Conservation (phyloP, 1,140 invertebrate genomes). For the Brevipalpus yothersi region DNA sequence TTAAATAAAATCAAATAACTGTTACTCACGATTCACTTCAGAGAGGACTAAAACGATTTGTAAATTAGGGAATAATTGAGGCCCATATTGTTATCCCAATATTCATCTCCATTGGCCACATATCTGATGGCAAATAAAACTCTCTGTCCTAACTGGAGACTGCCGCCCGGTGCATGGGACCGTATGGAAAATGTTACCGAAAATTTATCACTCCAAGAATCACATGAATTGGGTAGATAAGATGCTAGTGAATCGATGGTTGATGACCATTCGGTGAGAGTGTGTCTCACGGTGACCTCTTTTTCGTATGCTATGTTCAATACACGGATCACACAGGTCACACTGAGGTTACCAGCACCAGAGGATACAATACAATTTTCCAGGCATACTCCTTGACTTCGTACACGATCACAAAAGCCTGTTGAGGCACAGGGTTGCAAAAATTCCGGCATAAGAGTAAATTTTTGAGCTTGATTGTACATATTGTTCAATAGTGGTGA, state of each 20-base stretch:
- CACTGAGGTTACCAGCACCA: constrained; percentile 34
- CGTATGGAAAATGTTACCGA: constrained; percentile 42
- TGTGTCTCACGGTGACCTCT: constrained; percentile 59
- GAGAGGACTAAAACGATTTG: too few relatives aligned
- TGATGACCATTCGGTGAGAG: constrained; percentile 56
- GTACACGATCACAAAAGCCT: constrained; percentile 50
- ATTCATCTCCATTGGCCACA: constrained; percentile 43
- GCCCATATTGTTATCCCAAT: constrained; percentile 72
- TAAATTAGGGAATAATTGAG: constrained; percentile 34
- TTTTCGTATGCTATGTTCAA: constrained; percentile 77
- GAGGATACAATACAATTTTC: constrained; percentile 55
- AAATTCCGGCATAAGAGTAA: constrained; percentile 26
- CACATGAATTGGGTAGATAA: constrained; percentile 65
- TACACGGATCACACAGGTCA: constrained; percentile 62
- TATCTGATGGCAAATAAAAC: constrained; percentile 60
- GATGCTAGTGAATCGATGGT: constrained; percentile 45
- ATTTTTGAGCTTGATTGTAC: not conserved
- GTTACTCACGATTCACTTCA: too few relatives aligned
- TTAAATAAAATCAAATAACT: too few relatives aligned
- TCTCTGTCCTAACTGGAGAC: constrained; percentile 28
- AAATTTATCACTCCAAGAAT: constrained; percentile 61
- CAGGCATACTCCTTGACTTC: constrained; percentile 43
- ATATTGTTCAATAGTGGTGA: not conserved
- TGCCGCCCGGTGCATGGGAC: not conserved
- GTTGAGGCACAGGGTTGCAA: constrained; percentile 45